Conservation (phyloP, 2,888 invertebrate species). For the Ceraclea dissimilis region DNA sequence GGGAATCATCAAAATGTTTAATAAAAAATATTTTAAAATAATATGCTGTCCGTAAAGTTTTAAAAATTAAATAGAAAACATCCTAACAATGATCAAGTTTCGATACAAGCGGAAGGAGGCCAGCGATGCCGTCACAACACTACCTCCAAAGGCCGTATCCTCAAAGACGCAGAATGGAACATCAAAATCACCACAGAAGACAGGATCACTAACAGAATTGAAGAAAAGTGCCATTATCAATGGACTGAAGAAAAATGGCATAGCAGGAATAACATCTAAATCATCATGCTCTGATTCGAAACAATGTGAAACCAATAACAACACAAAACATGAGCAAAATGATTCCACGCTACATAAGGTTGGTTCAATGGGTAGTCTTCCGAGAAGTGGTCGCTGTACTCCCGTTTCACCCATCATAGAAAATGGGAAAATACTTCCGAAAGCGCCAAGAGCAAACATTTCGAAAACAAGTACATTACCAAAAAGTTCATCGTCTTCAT, state of each 20-base stretch:
- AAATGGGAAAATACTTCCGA: slow-evolving; percentile 18
- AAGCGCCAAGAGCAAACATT: slow-evolving; percentile 14
- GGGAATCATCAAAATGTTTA: too few species aligned
- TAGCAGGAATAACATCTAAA: slow-evolving; percentile 8
- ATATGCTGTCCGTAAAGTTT: too few species aligned
- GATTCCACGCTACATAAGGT: slow-evolving; percentile 15
- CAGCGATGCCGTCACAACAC: slow-evolving; percentile 24
- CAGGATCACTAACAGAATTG: slow-evolving; percentile 10
- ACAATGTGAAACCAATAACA: slow-evolving; percentile 15
- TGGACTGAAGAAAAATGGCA: slow-evolving; percentile 20
- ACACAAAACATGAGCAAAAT: slow-evolving; percentile 1
- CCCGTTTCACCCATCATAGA: slow-evolving; percentile 19
- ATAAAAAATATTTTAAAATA: too few species aligned
- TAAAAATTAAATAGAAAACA: too few species aligned
- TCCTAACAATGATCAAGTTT: slow-evolving; percentile 58
- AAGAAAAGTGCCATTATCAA: slow-evolving; percentile 21
- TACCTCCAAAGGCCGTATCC: slow-evolving; percentile 21
- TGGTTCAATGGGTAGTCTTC: slow-evolving; percentile 22
- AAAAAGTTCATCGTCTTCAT: slow-evolving; percentile 10
- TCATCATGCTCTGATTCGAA: not conserved
- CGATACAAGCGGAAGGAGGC: slow-evolving; percentile 57
- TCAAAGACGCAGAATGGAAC: slow-evolving; percentile 8
- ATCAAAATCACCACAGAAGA: slow-evolving; percentile 13
- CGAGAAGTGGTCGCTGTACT: slow-evolving; percentile 21
- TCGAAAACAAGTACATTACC: slow-evolving; percentile 18